Evolutionary conservation across 2,888 invertebrate genomes (phyloP).

Genomic region (Chirona hameri): DNA sequence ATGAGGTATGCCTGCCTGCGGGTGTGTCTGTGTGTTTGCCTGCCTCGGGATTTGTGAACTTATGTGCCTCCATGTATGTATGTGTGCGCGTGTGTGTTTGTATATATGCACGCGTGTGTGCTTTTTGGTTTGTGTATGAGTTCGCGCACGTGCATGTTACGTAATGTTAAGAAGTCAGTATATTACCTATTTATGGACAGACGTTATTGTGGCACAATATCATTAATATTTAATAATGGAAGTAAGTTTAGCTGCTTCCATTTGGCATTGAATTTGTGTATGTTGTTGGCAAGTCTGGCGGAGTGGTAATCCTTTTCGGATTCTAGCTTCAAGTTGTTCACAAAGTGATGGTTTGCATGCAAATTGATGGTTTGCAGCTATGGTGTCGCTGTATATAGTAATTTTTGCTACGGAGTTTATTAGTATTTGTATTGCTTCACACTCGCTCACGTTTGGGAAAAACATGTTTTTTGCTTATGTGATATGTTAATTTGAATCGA

Average conservation of each 20-base stretch:
- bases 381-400: neutral
- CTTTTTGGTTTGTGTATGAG: too few species aligned
- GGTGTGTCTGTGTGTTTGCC: too few species aligned
- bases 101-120: too few species aligned
- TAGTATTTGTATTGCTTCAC: neutral
- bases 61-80: too few species aligned
- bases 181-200: too few species aligned
- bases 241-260: neutral
- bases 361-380: neutral
- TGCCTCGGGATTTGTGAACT: too few species aligned
- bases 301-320: neutral
- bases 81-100: too few species aligned
- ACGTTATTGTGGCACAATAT: too few species aligned
- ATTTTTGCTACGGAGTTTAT: neutral
- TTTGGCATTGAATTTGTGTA: neutral
- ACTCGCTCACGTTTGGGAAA: neutral
- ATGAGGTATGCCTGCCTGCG: too few species aligned
- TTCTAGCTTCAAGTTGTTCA: neutral
- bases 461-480: neutral
- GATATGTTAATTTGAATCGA: neutral
- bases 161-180: too few species aligned
- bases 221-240: too few species aligned
- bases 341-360: neutral
- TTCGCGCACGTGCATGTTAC: too few species aligned
- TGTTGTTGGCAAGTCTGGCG: neutral